Conservation (phyloP, 2,113 vertebrate genomes). For the Tenrec ecaudatus region DNA sequence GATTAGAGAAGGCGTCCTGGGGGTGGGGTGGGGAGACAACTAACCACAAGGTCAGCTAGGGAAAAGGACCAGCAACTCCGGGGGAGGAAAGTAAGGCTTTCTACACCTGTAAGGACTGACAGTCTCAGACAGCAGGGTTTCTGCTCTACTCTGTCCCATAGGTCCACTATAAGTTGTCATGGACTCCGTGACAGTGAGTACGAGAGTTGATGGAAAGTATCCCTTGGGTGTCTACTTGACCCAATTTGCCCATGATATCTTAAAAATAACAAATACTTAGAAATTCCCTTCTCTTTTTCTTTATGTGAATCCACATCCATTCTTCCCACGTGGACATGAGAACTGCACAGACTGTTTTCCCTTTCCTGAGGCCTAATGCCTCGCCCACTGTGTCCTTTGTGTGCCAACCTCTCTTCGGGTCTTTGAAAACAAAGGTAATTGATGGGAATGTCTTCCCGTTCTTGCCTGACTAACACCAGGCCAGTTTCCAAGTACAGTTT, state of each 20-base stretch:
- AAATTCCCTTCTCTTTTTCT: constrained; percentile 19
- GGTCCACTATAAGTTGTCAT: too few species aligned
- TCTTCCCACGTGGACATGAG: background rate
- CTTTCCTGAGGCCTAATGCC: constrained; percentile 7
- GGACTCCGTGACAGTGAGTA: too few species aligned
- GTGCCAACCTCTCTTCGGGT: background rate
- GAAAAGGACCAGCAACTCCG: too few species aligned
- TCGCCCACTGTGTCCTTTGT: background rate
- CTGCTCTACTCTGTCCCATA: too few species aligned
- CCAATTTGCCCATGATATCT: background rate
- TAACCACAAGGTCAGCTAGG: too few species aligned
- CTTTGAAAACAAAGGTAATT: constrained; percentile 22
- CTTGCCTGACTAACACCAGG: background rate
- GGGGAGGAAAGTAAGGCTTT: too few species aligned
- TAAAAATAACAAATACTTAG: background rate
- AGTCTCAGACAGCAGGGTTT: too few species aligned
- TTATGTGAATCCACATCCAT: background rate
- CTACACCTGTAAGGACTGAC: too few species aligned
- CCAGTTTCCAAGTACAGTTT: background rate
- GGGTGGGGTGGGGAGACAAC: too few species aligned
- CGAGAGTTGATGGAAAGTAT: background rate
- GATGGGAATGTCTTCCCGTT: background rate
- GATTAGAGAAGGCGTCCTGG: too few species aligned
- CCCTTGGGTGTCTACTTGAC: background rate
- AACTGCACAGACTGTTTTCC: background rate